Base-by-base conservation (phyloP, 2,797 vertebrate genomes). In the Xyrichtys novacula region DNA sequence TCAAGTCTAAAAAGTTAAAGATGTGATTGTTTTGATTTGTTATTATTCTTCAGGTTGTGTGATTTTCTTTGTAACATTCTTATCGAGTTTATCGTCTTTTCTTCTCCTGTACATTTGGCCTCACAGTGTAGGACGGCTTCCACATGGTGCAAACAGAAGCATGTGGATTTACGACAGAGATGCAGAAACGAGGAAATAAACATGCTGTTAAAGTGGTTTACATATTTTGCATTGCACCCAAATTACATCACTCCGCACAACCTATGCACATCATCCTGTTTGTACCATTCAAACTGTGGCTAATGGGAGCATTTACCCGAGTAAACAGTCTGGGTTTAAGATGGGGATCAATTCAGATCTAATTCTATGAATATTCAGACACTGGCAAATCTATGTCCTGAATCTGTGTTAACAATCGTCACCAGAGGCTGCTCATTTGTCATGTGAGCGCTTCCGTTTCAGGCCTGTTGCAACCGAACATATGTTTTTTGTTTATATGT, bases 201-300 rank as follows among this genome's bases (percentile, higher is more conserved):
- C 36, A 34, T 55, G 57, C 73, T 64, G 73, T 68, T 81, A 12
- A 78, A 83, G 56, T 17, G 54, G 50, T 71, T 78, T 76, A 64
- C 52, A 60, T 67, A 68, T 66, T 67, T 56, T 3, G 28, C n/a
- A 48, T 88, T 86, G 83, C 85, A 81, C 76, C 76, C 31, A 52
- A 64, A 77, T 89, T 83, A 80, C 88, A 86, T 89, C 85, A 88
- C 52, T 56, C 64, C 42, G 47, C 40, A 58, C 53, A 70, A 59
- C 71, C 78, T 78, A 70, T 38, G 69, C 52, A 44, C 75, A 74
- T 74, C 44, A 53, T 61, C 68, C 74, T 47, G 69, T 80, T 63
- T 78, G 77, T 64, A 66, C 22, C 65, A 71, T 42, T 25, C 48
- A 74, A 74, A 62, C 64, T 64, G 52, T 25, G 32, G 47, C 57